Evolutionary conservation across 1,140 invertebrate genomes (phyloP), one percentile per base, ranked within the genome.

Genomic region (Drosophila takahashii): DNA sequence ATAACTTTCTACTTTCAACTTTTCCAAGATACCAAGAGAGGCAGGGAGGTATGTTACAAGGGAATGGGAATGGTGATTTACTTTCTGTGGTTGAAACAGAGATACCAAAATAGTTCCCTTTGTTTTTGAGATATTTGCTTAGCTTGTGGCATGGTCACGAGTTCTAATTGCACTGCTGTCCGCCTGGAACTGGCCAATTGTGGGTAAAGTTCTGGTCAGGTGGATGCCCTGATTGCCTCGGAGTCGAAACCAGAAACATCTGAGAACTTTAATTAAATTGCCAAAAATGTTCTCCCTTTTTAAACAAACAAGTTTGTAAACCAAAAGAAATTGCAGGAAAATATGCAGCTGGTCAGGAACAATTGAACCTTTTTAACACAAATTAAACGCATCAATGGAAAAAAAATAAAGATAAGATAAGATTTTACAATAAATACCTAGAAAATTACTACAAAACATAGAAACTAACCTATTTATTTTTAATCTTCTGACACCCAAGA

Each of bases 91-190:
- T 51, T 54, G 34, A 42, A 51, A 75, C 67, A 47, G 44, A 48
- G 37, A 44, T 34, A 32, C 58, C 34, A 50, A 34, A 50, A 36
- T 42, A 10, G 16, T 3, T 66, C 7, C 32, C 18, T 66, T 66
- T 27, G 15, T 47, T 26, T 29, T 29, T 29, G 7, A 34, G 41
- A 54, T 44, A 81, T 81, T 81, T 80, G 65, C 71, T 45, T 58
- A 65, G 57, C 47, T 81, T 81, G 73, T 67, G 78, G 77, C 59
- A 39, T 70, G 64, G 45, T 11, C 44, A 47, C 36, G 34, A 58
- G 58, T 50, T 48, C 34, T 67, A 67, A 67, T 67, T 66, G 62
- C 36, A 50, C 4, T 29, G 10, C 32, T 37, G 15, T 9, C 41
- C 16, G 56, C 15, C 32, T 60, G 10, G 1, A 41, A 18, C 58